Conservation (phyloP, 2,797 vertebrate genomes). For the Antennarius maculatus region DNA sequence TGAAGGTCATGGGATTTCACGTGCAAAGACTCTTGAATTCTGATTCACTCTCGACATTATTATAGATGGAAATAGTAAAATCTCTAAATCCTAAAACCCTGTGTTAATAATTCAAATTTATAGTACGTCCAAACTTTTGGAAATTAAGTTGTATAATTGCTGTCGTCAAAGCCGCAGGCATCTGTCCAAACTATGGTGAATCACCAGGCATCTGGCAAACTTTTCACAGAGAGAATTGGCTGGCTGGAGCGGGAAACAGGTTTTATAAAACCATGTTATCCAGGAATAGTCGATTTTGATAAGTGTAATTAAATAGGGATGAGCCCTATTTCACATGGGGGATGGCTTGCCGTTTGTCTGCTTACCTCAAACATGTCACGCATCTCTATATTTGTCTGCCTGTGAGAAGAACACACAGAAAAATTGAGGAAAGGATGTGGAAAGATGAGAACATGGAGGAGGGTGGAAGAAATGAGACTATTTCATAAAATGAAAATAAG, state of each 20-base stretch:
- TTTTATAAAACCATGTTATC: constrained; percentile 49
- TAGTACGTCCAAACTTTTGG: neutral
- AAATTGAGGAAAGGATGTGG: constrained; percentile 11
- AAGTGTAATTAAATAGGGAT: constrained; percentile 45
- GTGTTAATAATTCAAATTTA: neutral
- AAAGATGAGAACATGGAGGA: neutral
- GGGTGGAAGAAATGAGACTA: constrained; percentile 7
- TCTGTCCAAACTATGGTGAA: constrained; percentile 59
- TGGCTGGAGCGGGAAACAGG: constrained; percentile 19
- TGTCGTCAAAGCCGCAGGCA: constrained; percentile 51
- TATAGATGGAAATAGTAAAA: too few relatives aligned
- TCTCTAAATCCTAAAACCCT: too few relatives aligned
- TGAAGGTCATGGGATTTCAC: too few relatives aligned
- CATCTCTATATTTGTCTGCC: constrained; percentile 28
- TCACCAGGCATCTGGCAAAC: constrained; percentile 50
- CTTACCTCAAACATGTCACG: constrained; percentile 38
- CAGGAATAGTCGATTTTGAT: constrained; percentile 55
- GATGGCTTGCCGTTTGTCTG: constrained; percentile 24
- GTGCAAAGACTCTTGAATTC: too few relatives aligned
- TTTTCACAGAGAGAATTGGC: constrained; percentile 39
- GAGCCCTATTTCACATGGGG: constrained; percentile 37
- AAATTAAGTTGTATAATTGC: constrained; percentile 22
- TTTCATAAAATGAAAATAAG: constrained; percentile 15
- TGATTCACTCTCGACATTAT: too few relatives aligned
- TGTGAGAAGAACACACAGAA: constrained; percentile 23